Base-by-base conservation (phyloP, 2,888 invertebrate species). In the Drosophila putrida region DNA sequence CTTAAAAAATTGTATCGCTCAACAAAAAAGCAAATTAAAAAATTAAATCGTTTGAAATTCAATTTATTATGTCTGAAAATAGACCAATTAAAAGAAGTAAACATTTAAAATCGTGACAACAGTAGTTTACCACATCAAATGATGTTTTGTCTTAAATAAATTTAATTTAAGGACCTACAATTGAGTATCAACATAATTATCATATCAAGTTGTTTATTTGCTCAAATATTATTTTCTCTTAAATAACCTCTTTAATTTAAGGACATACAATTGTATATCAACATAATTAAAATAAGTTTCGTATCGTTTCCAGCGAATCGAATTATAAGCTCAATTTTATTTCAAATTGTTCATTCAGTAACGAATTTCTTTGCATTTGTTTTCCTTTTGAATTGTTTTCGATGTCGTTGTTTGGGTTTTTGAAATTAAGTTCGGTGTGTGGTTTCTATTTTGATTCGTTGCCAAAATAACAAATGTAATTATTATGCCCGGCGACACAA, bases 381-480 rank as follows among this genome's bases (percentile, higher is more conserved):
- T 46, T 73, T 68, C 9, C 13, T 33, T n/a, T 10, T 39, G 36
- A 47, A 38, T 43, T 54, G 43, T 44, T 35, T 25, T 46, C 25
- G 28, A 10, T 50, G 47, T 36, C 31, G 13, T n/a, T 62, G 44
- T 39, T 25, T 65, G 9, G 31, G 39, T 47, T 47, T 57, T 28
- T 62, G 63, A 28, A 28, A 39, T 57, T 57, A 60, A 33, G 54
- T 55, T 61, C 69, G 58, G 54, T 71, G 51, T 75, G 79, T 54
- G 78, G 79, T 69, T 84, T 80, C 71, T 80, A 70, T 80, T 78
- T 69, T 71, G 70, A 61, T 78, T 72, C 62, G 55, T 65, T 68
- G 60, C 38, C 69, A 63, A 68, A 67, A 85, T 65, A 78, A 71
- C 78, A 78, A 82, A 82, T 72, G 53, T 66, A 82, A 71, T 82